Evolutionary conservation across 1,140 invertebrate genomes (phyloP).

Genomic region (Temnothorax longispinosus): DNA sequence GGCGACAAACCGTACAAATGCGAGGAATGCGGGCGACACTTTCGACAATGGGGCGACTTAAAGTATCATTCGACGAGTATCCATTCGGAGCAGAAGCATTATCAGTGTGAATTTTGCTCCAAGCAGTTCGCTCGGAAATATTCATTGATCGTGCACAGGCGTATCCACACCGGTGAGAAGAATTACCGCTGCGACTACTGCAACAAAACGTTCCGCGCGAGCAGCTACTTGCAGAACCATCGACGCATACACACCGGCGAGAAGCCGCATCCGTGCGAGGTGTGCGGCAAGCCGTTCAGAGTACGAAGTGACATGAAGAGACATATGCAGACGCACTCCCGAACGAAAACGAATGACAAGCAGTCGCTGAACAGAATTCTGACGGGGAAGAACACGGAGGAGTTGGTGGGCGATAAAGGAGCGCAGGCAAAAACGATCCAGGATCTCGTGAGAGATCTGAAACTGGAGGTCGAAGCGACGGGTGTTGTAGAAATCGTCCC

Average conservation of each 20-base stretch:
- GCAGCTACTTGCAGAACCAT: slow-evolving; percentile 94
- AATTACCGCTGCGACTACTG: slow-evolving; percentile 96
- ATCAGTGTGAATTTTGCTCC: slow-evolving; percentile 96
- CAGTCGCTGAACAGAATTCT: slow-evolving; percentile 69
- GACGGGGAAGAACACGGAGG: slow-evolving; percentile 56
- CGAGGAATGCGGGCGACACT: slow-evolving; percentile 91
- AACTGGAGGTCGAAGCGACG: slow-evolving; percentile 81
- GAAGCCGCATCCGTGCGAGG: slow-evolving; percentile 91
- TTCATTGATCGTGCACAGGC: slow-evolving; percentile 95
- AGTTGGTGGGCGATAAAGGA: slow-evolving; percentile 68
- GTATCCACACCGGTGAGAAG: slow-evolving; percentile 95
- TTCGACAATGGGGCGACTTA: slow-evolving; percentile 95
- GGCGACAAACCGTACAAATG: slow-evolving; percentile 94
- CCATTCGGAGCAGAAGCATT: slow-evolving; percentile 93
- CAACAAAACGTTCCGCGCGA: slow-evolving; percentile 93
- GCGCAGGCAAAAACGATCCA: slow-evolving; percentile 77
- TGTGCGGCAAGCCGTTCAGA: slow-evolving; percentile 93
- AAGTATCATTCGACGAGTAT: slow-evolving; percentile 95
- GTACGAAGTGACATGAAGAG: slow-evolving; percentile 95
- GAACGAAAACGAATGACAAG: slow-evolving; percentile 76
- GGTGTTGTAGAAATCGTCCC: slow-evolving; percentile 78
- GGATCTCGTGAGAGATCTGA: slow-evolving; percentile 82
- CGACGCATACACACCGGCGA: slow-evolving; percentile 96
- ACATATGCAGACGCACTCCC: slow-evolving; percentile 92
- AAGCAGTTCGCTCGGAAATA: slow-evolving; percentile 97